A percentile compares a stretch with the other conserved stretches of the same genome.
phyloP scores from a whole-genome alignment of 2,888 invertebrate species.

The Eristalinus sepulchralis region DNA sequence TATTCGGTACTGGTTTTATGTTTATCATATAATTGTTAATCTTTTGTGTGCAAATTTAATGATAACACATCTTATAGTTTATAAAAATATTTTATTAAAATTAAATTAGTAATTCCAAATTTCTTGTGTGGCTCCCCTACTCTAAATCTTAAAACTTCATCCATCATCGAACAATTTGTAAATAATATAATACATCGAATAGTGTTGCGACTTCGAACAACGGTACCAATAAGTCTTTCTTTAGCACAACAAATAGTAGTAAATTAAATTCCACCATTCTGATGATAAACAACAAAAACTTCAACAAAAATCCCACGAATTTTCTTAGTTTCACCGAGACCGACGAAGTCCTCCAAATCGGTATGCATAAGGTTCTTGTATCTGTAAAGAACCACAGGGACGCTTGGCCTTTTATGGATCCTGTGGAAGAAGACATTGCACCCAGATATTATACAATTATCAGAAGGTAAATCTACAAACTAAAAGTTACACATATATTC shows the following conservation, averaged over 20 bases:
- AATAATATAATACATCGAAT: slow-evolving; percentile 60
- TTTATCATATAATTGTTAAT: neutral
- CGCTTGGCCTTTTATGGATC: slow-evolving; percentile 97
- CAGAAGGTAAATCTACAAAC: slow-evolving; percentile 80
- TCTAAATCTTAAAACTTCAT: slow-evolving; percentile 15
- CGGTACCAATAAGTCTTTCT: slow-evolving; percentile 63
- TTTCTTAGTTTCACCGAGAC: slow-evolving; percentile 88
- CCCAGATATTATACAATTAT: slow-evolving; percentile 91
- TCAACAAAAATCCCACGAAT: slow-evolving; percentile 79
- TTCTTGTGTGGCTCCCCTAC: slow-evolving; percentile 38
- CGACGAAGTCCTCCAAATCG: slow-evolving; percentile 92
- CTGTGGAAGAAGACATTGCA: slow-evolving; percentile 95
- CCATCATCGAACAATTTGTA: slow-evolving; percentile 66
- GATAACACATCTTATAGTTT: neutral
- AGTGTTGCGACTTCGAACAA: slow-evolving; percentile 55
- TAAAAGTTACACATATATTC: neutral
- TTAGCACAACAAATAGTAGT: slow-evolving; percentile 65
- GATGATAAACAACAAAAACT: slow-evolving; percentile 69
- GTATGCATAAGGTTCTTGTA: slow-evolving; percentile 95
- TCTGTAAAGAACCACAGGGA: slow-evolving; percentile 93
- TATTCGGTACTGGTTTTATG: no score
- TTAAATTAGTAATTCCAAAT: neutral
- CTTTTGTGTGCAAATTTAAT: neutral
- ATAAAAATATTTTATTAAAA: neutral
- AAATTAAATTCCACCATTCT: slow-evolving; percentile 63